Percentiles rank a stretch among this genome's conserved stretches.
Evolutionary conservation across 2,888 invertebrate species (phyloP).

Genomic region (Apodemia mormo): DNA sequence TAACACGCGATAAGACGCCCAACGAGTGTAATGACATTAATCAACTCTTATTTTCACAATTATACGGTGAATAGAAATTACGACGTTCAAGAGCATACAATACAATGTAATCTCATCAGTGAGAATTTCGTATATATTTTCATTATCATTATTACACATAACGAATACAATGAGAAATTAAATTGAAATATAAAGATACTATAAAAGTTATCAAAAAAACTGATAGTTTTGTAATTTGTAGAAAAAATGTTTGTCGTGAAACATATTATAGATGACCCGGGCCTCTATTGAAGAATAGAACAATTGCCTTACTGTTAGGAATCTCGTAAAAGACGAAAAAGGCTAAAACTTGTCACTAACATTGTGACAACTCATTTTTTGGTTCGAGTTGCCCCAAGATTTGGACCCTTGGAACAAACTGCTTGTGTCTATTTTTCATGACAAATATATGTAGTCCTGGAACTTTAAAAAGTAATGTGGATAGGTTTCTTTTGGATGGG

Average conservation of each 20-base stretch:
- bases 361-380: no score
- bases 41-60: constrained; percentile 29
- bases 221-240: background rate
- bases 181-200: constrained; percentile 5
- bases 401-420: no score
- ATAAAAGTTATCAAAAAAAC: background rate
- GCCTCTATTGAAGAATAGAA: no score
- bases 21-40: constrained; percentile 22
- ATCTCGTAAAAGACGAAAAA: no score
- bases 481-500: no score
- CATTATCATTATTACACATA: constrained; percentile 15
- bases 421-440: no score
- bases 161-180: constrained; percentile 3
- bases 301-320: no score
- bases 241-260: background rate
- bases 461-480: no score
- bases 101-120: constrained; percentile 33
- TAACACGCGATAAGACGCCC: background rate
- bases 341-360: no score
- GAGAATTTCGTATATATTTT: constrained; percentile 33
- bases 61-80: constrained; percentile 31
- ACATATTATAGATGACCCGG: background rate
- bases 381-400: no score
- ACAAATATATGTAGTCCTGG: no score
- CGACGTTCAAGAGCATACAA: constrained; percentile 25